phyloP scores from a whole-genome alignment of 2,113 vertebrate genomes.

The Pomatostomus ruficeps region DNA sequence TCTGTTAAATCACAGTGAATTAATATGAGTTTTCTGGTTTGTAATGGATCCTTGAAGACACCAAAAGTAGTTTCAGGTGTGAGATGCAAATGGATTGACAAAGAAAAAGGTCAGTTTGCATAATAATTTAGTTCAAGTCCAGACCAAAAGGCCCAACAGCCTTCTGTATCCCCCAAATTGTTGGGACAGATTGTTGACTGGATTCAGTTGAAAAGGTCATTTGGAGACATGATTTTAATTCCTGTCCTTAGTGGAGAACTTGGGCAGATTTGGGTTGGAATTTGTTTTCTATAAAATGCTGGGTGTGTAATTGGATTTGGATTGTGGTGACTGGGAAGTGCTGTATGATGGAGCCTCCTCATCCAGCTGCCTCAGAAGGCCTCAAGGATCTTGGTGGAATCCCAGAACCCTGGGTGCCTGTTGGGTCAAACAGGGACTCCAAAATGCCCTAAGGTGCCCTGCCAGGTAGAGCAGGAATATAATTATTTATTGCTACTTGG shows the following conservation, averaged over 20 bases:
- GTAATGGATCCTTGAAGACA: not conserved
- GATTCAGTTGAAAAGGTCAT: not conserved
- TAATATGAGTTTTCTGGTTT: not conserved
- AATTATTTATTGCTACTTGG: not conserved
- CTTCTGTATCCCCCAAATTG: not conserved
- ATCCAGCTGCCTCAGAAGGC: not conserved
- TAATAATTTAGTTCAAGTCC: not conserved
- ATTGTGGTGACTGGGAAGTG: not conserved
- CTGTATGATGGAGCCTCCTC: not conserved
- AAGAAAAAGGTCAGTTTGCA: not conserved
- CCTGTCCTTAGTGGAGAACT: not conserved
- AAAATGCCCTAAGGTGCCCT: not conserved
- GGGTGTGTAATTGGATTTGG: not conserved
- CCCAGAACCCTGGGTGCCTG: too few species aligned
- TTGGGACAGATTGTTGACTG: not conserved
- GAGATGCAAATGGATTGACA: not conserved
- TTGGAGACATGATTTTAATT: not conserved
- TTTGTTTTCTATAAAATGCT: not conserved
- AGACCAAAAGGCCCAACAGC: not conserved
- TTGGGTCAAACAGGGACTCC: not conserved
- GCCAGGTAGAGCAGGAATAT: not conserved
- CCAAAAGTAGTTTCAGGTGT: not conserved
- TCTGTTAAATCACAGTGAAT: not conserved
- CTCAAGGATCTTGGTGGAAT: not conserved
- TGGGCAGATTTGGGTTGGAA: not conserved